Conservation (phyloP, 2,797 vertebrate genomes). For the Prunella strophiata region DNA sequence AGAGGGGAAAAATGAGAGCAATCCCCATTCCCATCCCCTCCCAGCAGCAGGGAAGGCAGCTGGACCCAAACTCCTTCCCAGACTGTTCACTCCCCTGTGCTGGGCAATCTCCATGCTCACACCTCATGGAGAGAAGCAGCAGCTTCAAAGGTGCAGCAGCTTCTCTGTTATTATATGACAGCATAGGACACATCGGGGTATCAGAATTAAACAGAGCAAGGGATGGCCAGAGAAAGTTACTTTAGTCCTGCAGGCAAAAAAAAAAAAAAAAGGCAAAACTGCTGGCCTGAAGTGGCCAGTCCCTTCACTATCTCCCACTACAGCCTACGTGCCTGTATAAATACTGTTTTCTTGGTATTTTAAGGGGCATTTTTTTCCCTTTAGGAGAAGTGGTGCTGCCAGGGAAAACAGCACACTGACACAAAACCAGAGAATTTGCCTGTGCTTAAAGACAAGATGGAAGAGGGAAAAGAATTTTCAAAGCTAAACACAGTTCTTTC, state of each 20-base stretch:
- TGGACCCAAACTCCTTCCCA: background rate
- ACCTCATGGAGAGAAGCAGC: background rate
- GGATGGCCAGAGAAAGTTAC: background rate
- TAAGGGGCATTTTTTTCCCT: background rate
- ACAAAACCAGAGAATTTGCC: background rate
- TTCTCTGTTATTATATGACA: background rate
- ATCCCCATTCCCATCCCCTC: background rate
- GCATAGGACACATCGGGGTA: background rate
- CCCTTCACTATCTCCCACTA: background rate
- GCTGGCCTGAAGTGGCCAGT: background rate
- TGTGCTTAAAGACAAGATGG: background rate
- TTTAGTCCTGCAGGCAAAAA: background rate
- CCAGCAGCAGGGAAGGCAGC: background rate
- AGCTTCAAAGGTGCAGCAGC: background rate
- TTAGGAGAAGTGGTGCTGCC: background rate
- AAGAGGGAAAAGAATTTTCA: background rate
- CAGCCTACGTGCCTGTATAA: background rate
- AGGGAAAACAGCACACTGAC: background rate
- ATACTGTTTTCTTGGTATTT: background rate
- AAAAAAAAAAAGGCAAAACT: background rate
- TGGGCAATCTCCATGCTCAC: fast-evolving
- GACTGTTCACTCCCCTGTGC: fast-evolving
- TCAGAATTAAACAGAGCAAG: background rate
- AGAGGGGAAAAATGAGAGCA: background rate
- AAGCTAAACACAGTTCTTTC: background rate